A percentile compares a stretch with the other conserved stretches of the same genome.
These are phyloP conservation scores for Poeciliopsis turrubarensis DNA, from an alignment of 2,113 vertebrate species.

Conservation along the genomic window DNA sequence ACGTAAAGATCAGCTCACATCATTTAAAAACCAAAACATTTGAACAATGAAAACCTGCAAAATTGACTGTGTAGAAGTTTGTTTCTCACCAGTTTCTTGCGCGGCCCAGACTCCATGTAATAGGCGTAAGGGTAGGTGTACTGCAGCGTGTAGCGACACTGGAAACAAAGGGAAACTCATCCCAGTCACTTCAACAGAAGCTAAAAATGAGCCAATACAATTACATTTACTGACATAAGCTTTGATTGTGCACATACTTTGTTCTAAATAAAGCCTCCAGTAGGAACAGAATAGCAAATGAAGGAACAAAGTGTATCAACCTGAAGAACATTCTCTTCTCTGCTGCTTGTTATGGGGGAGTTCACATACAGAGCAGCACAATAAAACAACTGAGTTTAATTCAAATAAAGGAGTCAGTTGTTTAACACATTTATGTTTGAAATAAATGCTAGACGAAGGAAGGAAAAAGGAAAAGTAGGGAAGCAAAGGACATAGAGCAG, in stretches of 20 bases:
- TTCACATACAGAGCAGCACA: no score
- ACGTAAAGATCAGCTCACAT: no score
- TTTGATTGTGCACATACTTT: background rate
- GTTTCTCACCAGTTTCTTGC: constrained; percentile 96
- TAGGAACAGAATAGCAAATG: background rate
- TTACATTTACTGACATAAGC: background rate
- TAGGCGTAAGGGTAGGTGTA: constrained; percentile 99
- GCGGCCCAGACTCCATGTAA: constrained; percentile 98
- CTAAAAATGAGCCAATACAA: background rate
- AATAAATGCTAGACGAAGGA: background rate
- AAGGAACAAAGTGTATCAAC: background rate
- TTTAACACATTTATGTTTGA: no score
- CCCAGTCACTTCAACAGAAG: background rate
- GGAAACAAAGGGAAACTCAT: constrained; percentile 19
- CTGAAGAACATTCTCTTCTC: background rate
- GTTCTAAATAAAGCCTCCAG: background rate
- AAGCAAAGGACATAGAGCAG: background rate
- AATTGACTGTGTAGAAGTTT: background rate
- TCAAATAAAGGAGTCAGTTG: no score
- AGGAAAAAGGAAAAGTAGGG: background rate
- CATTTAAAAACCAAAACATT: no score
- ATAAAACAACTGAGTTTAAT: no score
- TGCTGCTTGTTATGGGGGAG: background rate
- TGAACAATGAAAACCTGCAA: no score
- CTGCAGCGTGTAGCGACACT: constrained; percentile 99